phyloP scores from a whole-genome alignment of 2,888 invertebrate genomes.

The Hirtodrosophila confusa region DNA sequence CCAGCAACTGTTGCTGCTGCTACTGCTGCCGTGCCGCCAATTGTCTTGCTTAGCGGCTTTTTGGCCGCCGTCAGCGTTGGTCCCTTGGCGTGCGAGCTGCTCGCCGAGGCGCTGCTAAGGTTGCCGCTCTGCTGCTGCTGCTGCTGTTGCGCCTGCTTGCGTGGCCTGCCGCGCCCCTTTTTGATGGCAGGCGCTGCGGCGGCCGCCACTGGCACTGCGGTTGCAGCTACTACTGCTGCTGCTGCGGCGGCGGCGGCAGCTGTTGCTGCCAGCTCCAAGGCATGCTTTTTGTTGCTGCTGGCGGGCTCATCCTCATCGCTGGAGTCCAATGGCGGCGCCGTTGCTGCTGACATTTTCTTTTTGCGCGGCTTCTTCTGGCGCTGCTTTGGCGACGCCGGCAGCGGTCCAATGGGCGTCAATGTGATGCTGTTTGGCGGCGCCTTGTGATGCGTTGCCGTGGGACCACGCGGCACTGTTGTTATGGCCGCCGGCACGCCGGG shows the following conservation, averaged over 20 bases:
- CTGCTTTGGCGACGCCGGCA: conserved; percentile 69
- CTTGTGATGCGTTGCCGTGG: conserved; percentile 41
- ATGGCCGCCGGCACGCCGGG: conserved; percentile 81
- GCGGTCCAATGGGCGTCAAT: conserved; percentile 71
- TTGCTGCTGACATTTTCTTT: conserved; percentile 65
- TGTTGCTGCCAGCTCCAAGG: conserved; percentile 32
- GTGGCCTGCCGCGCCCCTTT: conserved; percentile 84
- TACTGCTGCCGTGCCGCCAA: conserved; percentile 6
- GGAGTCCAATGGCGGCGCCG: conserved; percentile 62
- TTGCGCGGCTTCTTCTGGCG: conserved; percentile 77
- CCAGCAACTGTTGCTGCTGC: conserved; percentile 48
- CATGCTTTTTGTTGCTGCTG: conserved; percentile 49
- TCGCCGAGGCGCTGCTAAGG: conserved; percentile 75
- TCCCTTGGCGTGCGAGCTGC: conserved; percentile 78
- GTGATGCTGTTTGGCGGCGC: conserved; percentile 71
- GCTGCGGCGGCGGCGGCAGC: conserved; percentile 14
- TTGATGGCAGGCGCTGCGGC: conserved; percentile 64
- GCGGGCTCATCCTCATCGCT: conserved; percentile 81
- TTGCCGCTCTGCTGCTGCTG: conserved; percentile 66
- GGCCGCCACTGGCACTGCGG: conserved; percentile 36
- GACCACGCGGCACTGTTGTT: conserved; percentile 65
- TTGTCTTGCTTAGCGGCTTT: conserved; percentile 72
- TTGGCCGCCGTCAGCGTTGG: conserved; percentile 81
- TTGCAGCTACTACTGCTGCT: conserved; percentile 31
- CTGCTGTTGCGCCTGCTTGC: conserved; percentile 80